Evolutionary conservation across 1,140 invertebrate species (phyloP).

Genomic region (Trachymyrmex septentrionalis): DNA sequence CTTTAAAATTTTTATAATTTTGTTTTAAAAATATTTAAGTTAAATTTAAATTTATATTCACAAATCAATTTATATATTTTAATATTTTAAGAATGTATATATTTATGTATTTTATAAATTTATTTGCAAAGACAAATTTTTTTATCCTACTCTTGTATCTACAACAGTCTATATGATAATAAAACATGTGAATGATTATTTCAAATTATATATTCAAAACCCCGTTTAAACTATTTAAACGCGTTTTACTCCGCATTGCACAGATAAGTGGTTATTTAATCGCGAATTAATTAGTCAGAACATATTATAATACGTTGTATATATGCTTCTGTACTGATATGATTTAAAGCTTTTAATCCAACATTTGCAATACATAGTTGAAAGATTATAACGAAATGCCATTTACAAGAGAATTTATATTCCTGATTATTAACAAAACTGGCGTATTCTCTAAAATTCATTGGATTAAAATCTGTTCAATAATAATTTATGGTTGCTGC

Average conservation of each 20-base stretch:
- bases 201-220: background rate
- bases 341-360: constrained; percentile 48
- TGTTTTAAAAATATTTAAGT: background rate
- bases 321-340: constrained; percentile 10
- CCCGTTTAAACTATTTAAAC: constrained; percentile 31
- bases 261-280: constrained; percentile 22
- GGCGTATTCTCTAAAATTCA: background rate
- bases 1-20: constrained; percentile 1
- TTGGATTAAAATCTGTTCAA: constrained; percentile 1
- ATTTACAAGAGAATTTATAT: constrained; percentile 37
- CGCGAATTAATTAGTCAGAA: constrained; percentile 34
- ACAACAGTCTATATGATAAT: background rate
- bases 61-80: background rate
- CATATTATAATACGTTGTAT: background rate
- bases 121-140: constrained; percentile 15
- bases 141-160: background rate
- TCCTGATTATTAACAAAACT: constrained; percentile 28
- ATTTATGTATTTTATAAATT: constrained; percentile 14
- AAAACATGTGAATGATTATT: constrained; percentile 17
- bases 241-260: background rate
- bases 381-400: constrained; percentile 41
- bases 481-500: constrained; percentile 12
- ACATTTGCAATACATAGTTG: constrained; percentile 17
- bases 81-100: background rate
- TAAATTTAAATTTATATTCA: constrained; percentile 32